Conservation (phyloP, 2,113 vertebrate genomes). For the Nothocercus nigrocapillus region DNA sequence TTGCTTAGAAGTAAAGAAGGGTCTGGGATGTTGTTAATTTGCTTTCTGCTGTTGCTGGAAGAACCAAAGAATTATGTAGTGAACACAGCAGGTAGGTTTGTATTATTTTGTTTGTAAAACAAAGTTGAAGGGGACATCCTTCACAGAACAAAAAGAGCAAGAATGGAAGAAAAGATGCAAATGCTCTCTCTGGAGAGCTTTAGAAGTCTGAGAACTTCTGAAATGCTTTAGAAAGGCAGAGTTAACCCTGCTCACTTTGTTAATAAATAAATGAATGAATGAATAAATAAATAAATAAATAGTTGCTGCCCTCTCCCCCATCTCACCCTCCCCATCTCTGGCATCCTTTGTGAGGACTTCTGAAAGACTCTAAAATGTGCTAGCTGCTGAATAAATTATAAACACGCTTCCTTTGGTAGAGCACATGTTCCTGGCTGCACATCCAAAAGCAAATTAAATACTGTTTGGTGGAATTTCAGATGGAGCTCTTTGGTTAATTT, state of each 20-base stretch:
- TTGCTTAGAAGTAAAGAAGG: not conserved
- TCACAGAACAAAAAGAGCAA: not conserved
- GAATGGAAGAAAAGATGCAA: not conserved
- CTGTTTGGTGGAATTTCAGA: slow-evolving; percentile 5
- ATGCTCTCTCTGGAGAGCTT: slow-evolving; percentile 5
- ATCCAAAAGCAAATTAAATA: slow-evolving; percentile 45
- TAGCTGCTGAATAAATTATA: slow-evolving; percentile 72
- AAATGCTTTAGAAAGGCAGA: slow-evolving; percentile 13
- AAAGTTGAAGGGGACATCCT: not conserved
- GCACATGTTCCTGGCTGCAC: not conserved
- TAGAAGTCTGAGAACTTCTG: not conserved
- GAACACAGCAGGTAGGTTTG: not conserved
- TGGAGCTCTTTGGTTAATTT: slow-evolving; percentile 23
- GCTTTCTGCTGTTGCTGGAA: not conserved
- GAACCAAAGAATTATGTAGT: not conserved
- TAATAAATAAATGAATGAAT: slow-evolving; percentile 24
- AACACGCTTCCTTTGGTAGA: slow-evolving; percentile 25
- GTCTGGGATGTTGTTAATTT: slow-evolving; percentile 4
- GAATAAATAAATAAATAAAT: slow-evolving; percentile 14
- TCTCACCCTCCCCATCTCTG: not conserved
- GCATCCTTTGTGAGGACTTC: slow-evolving; percentile 53
- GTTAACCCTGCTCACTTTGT: slow-evolving; percentile 20
- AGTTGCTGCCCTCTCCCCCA: not conserved
- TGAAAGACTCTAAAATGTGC: slow-evolving; percentile 61
- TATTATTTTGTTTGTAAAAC: slow-evolving; percentile 8